Base-by-base conservation (phyloP, 92 coral and sea anemone genomes). In the Bergia puertoricense region DNA sequence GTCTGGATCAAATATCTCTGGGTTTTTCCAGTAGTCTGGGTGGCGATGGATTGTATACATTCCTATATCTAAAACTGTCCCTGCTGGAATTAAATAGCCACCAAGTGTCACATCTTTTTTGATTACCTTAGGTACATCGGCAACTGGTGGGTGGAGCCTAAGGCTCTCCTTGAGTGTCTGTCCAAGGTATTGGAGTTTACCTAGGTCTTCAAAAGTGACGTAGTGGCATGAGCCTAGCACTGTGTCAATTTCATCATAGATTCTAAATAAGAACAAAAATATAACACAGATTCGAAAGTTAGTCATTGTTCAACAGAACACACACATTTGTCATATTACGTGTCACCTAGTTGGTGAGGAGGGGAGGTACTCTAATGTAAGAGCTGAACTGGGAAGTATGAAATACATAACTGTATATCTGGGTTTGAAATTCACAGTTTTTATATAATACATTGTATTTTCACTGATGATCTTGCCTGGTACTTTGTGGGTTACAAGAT, bases 1-100 rank as follows among this genome's bases (percentile, higher is more conserved):
- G 51, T 92, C 98, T 51, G 99, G 99, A 76, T 96, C 93, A 90
- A 95, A 96, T 38, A 88, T 81, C 38, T 85, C 91, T 77, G 99
- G 99, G 51, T 95, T 79, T 69, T 82, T 66, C 99, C 99, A 96
- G 45, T 86, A 80, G 1, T 81, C 86, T 22, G 95, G 86, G 81
- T 84, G 83, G 14, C 89, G 91, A 13, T 90, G 95, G 68, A 91
- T 76, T 22, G 86, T 37, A 39, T 76, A 89, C 81, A 65, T 68
- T 8, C 80, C 48, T 0, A 91, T 22, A 6, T 78, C 86, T 4
- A 96, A 37, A 9, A 69, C 76, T 68, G 94, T 91, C 10, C 90
- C 94, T 9, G 92, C 90, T 0, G 99, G 99, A 42, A 96, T 67
- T 8, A 86, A 46, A 37, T 90, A 81, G 1, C 98, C 99, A 18